Evolutionary conservation across 2,113 vertebrate genomes (phyloP), one percentile per base, ranked within the genome.

Genomic region (Lamprotornis superbus): DNA sequence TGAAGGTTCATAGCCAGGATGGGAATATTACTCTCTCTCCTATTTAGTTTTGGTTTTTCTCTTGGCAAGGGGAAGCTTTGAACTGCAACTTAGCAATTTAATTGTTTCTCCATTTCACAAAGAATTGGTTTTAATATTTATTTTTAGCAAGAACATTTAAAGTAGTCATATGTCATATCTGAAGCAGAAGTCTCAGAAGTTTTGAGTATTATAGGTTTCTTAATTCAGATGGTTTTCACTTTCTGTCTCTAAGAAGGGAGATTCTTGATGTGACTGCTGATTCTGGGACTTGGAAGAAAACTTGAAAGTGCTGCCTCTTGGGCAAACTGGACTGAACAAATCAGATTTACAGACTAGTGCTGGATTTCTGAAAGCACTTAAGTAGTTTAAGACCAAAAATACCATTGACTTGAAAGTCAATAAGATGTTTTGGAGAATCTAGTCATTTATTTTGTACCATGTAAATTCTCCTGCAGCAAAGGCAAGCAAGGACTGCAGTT

Each of bases 251-350:
- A 53, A 79, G 70, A 71, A 77, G 61, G 47, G 64, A 70, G 33
- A n/a, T 17, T 3, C 42, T 87, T 42, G 55, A 83, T 70, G 69
- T 59, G 63, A 50, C 53, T 52, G 14, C 88, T 68, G 78, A 85
- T 47, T 42, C 19, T 52, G 68, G 59, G 53, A 46, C 64, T 40
- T 59, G 40, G 68, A 50, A 31, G 44, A 65, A 86, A 35, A 91
- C 75, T 94, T 91, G 63, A 49, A 96, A 91, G 63, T 3, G 23
- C 44, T 93, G 79, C 71, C 93, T 88, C 64, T 83, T 40, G 63
- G 88, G 88, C 78, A 92, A 90, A 71, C 74, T 46, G 84, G 92
- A 95, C 90, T 78, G 92, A 94, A 87, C 55, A 73, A 95, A 91
- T 87, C 77, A 91, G 90, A 91, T 94, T 96, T 96, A 80, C 81